Percentiles rank a stretch among this genome's conserved stretches.
phyloP scores from a whole-genome alignment of 2,797 vertebrate species.

The Alosa sapidissima region DNA sequence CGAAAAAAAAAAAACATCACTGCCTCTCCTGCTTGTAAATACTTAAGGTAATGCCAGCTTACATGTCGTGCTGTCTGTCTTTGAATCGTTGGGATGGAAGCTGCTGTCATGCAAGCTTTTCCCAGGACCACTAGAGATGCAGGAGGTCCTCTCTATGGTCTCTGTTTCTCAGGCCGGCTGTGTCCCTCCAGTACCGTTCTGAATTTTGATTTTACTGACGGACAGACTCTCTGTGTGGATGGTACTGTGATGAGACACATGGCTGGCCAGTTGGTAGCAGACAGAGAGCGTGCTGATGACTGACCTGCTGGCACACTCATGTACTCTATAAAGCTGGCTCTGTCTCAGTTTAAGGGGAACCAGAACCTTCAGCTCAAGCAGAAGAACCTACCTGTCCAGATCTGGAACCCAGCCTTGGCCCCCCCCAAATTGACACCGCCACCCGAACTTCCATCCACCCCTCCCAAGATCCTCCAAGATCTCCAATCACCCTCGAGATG shows the following conservation, averaged over 20 bases:
- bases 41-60: conserved; percentile 6
- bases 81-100: not conserved
- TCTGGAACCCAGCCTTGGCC: not conserved
- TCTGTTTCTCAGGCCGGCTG: not conserved
- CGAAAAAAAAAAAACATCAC: not conserved
- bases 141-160: not conserved
- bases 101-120: not conserved
- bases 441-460: too few species aligned
- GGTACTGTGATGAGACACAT: not conserved
- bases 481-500: not conserved
- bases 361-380: not conserved
- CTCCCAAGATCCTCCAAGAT: not conserved
- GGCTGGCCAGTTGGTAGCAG: not conserved
- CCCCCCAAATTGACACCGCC: not conserved
- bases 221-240: conserved; percentile 11
- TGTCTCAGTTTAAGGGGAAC: not conserved
- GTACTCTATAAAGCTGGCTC: not conserved
- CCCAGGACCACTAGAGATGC: not conserved
- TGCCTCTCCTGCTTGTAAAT: conserved; percentile 29
- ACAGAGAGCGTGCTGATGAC: not conserved
- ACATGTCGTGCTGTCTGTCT: not conserved
- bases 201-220: not conserved
- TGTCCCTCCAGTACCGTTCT: not conserved
- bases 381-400: not conserved
- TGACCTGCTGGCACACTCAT: not conserved